Percentiles rank a stretch among this genome's conserved stretches.
These are phyloP conservation scores for Chlorops oryzae DNA, from an alignment of 1,140 invertebrate species.

Conservation along the genomic window DNA sequence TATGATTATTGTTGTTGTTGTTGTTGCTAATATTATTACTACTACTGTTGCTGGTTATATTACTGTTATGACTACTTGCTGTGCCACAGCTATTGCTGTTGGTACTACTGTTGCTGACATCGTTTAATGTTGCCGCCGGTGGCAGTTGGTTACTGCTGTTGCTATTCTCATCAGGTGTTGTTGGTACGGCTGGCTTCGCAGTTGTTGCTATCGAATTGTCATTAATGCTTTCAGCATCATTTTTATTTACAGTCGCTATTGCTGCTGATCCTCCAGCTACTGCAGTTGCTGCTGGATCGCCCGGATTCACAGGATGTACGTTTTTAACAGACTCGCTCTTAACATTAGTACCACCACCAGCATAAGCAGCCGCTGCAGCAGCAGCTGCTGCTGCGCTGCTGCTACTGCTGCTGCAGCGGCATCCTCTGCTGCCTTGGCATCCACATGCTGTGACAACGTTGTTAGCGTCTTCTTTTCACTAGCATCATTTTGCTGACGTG, in stretches of 20 bases:
- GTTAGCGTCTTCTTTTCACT: conserved; percentile 3
- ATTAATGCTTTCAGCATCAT: conserved; percentile 30
- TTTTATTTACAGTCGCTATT: background rate
- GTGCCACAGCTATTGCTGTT: conserved; percentile 46
- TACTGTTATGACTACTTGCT: conserved; percentile 38
- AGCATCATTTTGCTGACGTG: conserved; percentile 24
- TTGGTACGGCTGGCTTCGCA: background rate
- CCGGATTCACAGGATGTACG: too few species aligned
- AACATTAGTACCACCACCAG: background rate
- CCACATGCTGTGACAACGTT: too few species aligned
- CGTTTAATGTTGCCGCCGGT: conserved; percentile 40
- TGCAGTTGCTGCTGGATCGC: conserved; percentile 5
- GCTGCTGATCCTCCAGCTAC: background rate
- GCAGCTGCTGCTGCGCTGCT: background rate
- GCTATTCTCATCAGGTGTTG: conserved; percentile 32
- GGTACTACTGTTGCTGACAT: conserved; percentile 45
- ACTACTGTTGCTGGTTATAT: conserved; percentile 23
- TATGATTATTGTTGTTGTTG: conserved; percentile 10
- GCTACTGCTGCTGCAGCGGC: background rate
- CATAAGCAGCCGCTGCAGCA: conserved; percentile 6
- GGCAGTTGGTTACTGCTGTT: conserved; percentile 37
- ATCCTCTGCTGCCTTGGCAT: background rate
- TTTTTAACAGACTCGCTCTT: background rate
- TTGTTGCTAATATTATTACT: conserved; percentile 19
- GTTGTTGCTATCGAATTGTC: conserved; percentile 16